These are phyloP conservation scores for Megaceryle torquata DNA, from an alignment of 2,113 vertebrate genomes.

Conservation along the genomic window DNA sequence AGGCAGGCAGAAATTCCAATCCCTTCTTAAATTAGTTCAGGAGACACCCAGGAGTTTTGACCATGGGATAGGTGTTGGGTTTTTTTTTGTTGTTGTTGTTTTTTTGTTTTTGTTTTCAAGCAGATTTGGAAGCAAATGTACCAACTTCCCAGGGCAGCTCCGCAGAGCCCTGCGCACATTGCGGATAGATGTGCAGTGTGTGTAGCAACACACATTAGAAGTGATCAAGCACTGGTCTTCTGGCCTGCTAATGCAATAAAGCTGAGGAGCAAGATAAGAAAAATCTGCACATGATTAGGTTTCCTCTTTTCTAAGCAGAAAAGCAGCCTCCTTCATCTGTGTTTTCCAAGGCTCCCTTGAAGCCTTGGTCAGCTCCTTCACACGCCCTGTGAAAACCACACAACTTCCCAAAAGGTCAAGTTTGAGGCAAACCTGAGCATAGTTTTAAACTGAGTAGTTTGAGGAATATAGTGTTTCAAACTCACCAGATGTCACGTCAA, in stretches of 20 bases:
- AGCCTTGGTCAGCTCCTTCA: neutral
- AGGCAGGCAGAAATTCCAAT: neutral
- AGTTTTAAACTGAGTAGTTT: neutral
- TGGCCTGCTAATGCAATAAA: neutral
- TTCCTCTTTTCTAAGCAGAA: neutral
- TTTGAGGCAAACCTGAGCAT: neutral
- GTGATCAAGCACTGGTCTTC: neutral
- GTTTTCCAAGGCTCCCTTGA: neutral
- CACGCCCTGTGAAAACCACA: accelerated
- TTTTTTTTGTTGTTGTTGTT: no score
- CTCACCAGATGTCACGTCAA: neutral
- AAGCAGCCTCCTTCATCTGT: neutral
- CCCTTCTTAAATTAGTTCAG: neutral
- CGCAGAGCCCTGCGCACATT: accelerated
- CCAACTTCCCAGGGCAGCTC: neutral
- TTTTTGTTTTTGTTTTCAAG: neutral
- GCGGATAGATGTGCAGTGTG: neutral
- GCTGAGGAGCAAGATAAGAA: neutral
- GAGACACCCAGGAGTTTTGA: neutral
- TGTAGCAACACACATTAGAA: neutral
- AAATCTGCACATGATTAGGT: neutral
- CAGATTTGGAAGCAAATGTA: neutral
- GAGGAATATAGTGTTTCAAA: neutral
- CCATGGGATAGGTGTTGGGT: neutral
- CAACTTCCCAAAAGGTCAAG: neutral